Evolutionary conservation across 2,797 vertebrate species (phyloP).

Genomic region (Semotilus atromaculatus): DNA sequence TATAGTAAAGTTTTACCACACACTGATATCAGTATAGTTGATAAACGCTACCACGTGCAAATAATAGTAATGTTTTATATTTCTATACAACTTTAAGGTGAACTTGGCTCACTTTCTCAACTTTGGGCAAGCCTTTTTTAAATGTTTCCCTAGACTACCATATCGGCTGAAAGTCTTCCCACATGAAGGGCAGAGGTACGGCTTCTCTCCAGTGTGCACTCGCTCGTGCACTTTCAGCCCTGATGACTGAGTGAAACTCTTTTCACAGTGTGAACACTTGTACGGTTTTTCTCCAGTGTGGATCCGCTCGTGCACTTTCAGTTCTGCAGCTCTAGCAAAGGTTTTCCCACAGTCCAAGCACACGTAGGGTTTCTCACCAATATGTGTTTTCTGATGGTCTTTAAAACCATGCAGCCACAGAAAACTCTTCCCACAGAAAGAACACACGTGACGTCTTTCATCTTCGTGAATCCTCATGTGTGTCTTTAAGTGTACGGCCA

Average conservation of each 20-base stretch:
- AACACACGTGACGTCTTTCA: neutral
- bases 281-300: constrained; percentile 11
- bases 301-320: constrained; percentile 1
- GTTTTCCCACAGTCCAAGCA: constrained; percentile 8
- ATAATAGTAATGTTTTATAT: neutral
- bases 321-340: neutral
- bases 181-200: constrained; percentile 6
- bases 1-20: neutral
- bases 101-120: neutral
- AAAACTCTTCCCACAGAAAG: neutral
- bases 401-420: constrained; percentile 1
- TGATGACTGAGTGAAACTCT: constrained; percentile 10
- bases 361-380: neutral
- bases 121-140: constrained; percentile 22
- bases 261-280: constrained; percentile 13
- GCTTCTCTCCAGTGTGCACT: constrained; percentile 14
- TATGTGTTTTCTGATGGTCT: neutral
- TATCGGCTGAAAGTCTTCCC: constrained; percentile 20
- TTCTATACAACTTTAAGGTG: neutral
- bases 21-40: neutral
- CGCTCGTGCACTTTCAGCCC: neutral
- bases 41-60: neutral
- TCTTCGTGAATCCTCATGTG: constrained; percentile 25
- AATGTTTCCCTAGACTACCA: constrained; percentile 6
- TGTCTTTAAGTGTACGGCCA: constrained; percentile 5